A percentile compares a stretch with the other conserved stretches of the same genome.
phyloP scores from a whole-genome alignment of 1,140 invertebrate species.

The Orchestia grillus region DNA sequence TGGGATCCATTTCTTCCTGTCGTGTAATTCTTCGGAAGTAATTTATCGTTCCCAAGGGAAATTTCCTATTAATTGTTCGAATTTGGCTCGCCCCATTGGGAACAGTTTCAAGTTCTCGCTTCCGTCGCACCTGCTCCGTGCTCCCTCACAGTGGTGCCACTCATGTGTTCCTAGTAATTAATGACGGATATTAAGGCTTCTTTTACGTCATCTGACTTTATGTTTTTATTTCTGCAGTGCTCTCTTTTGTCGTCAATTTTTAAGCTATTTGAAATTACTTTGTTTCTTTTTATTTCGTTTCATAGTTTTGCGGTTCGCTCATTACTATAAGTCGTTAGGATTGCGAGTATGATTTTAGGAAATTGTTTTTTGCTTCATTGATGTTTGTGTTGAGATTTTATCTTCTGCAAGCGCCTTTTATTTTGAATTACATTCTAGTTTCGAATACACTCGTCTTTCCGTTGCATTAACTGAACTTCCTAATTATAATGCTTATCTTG shows the following conservation, averaged over 20 bases:
- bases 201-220: neutral
- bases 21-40: neutral
- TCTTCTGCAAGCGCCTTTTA: neutral
- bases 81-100: neutral
- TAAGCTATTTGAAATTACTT: too few species aligned
- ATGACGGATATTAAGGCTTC: neutral
- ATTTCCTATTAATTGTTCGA: constrained; percentile 54
- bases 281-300: too few species aligned
- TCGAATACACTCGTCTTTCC: neutral
- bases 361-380: too few species aligned
- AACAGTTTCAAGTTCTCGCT: neutral
- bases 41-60: neutral
- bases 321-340: too few species aligned
- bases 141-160: neutral
- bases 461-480: neutral
- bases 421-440: neutral
- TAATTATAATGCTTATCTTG: neutral
- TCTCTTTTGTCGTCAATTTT: too few species aligned
- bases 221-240: neutral
- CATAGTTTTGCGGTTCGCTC: too few species aligned
- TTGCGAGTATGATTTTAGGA: too few species aligned
- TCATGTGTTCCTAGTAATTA: neutral
- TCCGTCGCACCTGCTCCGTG: neutral
- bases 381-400: neutral
- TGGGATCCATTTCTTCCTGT: neutral